Conservation (phyloP, 2,888 invertebrate species). For the Rhaphigaster nebulosa region DNA sequence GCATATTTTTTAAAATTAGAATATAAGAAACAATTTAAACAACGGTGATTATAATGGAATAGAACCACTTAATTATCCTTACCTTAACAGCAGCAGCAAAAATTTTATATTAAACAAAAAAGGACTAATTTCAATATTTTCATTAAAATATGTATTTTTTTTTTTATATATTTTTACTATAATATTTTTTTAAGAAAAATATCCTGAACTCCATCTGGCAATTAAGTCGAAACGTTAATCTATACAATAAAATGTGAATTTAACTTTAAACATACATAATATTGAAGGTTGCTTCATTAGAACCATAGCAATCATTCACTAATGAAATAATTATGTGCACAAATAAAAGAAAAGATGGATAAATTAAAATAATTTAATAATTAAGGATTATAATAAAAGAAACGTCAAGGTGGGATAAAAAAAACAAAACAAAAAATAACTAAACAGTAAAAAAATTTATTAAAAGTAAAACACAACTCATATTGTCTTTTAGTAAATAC, state of each 20-base stretch:
- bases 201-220: neutral
- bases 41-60: neutral
- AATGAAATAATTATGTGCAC: slow-evolving; percentile 29
- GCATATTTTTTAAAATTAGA: neutral
- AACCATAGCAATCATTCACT: slow-evolving; percentile 38
- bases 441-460: slow-evolving; percentile 57
- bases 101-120: neutral
- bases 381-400: slow-evolving; percentile 49
- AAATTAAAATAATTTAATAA: slow-evolving; percentile 47
- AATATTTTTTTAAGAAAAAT: neutral
- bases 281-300: neutral
- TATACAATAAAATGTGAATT: neutral
- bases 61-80: neutral
- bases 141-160: neutral
- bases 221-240: neutral
- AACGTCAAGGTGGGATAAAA: slow-evolving; percentile 6
- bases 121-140: neutral
- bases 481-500: slow-evolving; percentile 49
- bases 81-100: slow-evolving; percentile 29
- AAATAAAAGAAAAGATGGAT: slow-evolving; percentile 58
- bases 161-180: neutral
- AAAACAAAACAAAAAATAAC: slow-evolving; percentile 59
- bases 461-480: slow-evolving; percentile 58
- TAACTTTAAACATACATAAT: slow-evolving; percentile 4
- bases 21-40: neutral